Evolutionary conservation across 2,113 vertebrate genomes (phyloP).

Genomic region (Macrotis lagotis): DNA sequence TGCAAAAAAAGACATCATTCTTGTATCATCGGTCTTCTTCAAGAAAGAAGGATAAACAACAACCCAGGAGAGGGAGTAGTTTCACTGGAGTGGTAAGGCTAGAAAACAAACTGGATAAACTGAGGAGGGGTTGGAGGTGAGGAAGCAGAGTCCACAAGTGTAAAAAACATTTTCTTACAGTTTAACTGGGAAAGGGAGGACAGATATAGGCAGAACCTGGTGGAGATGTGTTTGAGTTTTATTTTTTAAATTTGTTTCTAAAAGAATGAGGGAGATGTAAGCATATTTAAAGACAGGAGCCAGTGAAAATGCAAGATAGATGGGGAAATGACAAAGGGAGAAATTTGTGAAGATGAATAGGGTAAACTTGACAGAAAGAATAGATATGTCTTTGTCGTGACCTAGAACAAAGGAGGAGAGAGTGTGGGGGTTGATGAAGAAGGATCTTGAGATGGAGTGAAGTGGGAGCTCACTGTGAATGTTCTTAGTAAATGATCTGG

Average conservation of each 20-base stretch:
- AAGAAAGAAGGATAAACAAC: too few relatives aligned
- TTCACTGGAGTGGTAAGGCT: not conserved
- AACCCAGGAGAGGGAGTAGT: not conserved
- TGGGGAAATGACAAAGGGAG: not conserved
- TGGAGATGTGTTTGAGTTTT: not conserved
- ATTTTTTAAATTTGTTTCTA: too few relatives aligned
- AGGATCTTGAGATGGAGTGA: not conserved
- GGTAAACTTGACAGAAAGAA: not conserved
- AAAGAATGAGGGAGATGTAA: not conserved
- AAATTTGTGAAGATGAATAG: not conserved
- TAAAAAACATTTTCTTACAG: not conserved
- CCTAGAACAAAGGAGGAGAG: not conserved
- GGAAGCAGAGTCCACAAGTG: not conserved
- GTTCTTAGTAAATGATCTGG: not conserved
- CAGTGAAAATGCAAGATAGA: not conserved
- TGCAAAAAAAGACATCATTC: too few relatives aligned
- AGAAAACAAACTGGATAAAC: not conserved
- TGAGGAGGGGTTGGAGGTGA: not conserved
- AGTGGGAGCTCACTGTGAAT: not conserved
- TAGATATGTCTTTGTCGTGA: not conserved
- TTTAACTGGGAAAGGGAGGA: not conserved
- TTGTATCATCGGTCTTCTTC: too few relatives aligned
- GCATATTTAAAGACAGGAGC: not conserved
- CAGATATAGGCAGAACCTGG: not conserved
- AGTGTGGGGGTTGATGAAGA: not conserved